These are phyloP conservation scores for Champsocephalus esox DNA, from an alignment of 2,797 vertebrate genomes.

Conservation along the genomic window DNA sequence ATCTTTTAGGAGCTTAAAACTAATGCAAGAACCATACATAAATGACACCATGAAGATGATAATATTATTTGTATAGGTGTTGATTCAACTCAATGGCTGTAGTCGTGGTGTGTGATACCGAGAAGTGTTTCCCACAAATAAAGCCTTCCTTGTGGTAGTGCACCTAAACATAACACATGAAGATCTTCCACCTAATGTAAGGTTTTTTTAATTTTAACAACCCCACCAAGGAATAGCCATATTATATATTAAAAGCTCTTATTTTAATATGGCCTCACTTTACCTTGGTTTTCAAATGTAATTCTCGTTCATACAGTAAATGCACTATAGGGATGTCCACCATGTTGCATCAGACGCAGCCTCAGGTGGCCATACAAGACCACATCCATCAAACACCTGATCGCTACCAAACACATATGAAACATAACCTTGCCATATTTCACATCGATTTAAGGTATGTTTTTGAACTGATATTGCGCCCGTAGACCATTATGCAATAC, in stretches of 20 bases:
- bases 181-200: conserved; percentile 1
- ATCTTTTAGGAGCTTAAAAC: neutral
- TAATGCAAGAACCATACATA: neutral
- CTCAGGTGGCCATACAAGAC: conserved; percentile 73
- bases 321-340: conserved; percentile 73
- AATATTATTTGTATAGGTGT: neutral
- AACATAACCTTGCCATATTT: conserved; percentile 77
- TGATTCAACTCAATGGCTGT: neutral
- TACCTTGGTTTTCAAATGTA: conserved; percentile 64
- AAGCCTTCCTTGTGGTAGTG: neutral
- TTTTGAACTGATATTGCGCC: conserved; percentile 57
- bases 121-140: neutral
- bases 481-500: conserved; percentile 68
- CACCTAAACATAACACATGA: neutral
- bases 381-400: conserved; percentile 78
- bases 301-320: conserved; percentile 60
- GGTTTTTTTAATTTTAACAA: conserved; percentile 16
- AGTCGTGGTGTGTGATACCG: neutral
- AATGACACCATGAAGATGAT: neutral
- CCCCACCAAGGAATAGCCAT: conserved; percentile 8
- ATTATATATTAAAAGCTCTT: conserved; percentile 33
- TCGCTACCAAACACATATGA: conserved; percentile 73
- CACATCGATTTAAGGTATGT: conserved; percentile 71
- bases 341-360: conserved; percentile 77
- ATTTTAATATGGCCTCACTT: conserved; percentile 42